These are phyloP conservation scores for Hydrolagus colliei DNA, from an alignment of 2,797 vertebrate species.

Conservation along the genomic window DNA sequence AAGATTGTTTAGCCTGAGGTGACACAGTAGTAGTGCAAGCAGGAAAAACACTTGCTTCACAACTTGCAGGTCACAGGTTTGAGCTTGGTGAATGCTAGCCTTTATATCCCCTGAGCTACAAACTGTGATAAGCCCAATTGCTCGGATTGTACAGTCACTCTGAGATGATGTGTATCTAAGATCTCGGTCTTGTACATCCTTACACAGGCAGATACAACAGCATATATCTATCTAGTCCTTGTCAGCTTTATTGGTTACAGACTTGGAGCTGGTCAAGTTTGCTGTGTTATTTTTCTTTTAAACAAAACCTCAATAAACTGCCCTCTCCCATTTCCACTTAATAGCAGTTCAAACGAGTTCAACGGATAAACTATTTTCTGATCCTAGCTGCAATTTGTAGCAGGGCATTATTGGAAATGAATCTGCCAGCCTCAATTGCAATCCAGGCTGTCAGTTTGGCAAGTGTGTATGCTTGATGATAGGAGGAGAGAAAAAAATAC, in stretches of 20 bases:
- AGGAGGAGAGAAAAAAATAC: not conserved
- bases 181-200: not conserved
- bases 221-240: not conserved
- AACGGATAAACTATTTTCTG: not conserved
- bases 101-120: slow-evolving; percentile 15
- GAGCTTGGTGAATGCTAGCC: not conserved
- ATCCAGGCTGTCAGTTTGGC: not conserved
- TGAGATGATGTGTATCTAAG: not conserved
- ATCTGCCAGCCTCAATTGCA: not conserved
- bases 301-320: not conserved
- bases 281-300: not conserved
- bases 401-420: not conserved
- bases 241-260: slow-evolving; percentile 12
- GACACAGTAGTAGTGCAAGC: not conserved
- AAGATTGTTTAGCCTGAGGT: slow-evolving; percentile 21
- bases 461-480: not conserved
- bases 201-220: too few relatives aligned
- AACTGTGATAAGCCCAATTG: slow-evolving; percentile 23
- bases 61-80: slow-evolving; percentile 10
- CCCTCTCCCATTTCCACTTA: not conserved
- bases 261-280: slow-evolving; percentile 4
- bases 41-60: slow-evolving; percentile 7
- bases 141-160: slow-evolving; percentile 13
- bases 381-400: not conserved
- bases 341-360: not conserved